phyloP scores from a whole-genome alignment of 2,888 invertebrate genomes.

The Cheilosia vernalis region DNA sequence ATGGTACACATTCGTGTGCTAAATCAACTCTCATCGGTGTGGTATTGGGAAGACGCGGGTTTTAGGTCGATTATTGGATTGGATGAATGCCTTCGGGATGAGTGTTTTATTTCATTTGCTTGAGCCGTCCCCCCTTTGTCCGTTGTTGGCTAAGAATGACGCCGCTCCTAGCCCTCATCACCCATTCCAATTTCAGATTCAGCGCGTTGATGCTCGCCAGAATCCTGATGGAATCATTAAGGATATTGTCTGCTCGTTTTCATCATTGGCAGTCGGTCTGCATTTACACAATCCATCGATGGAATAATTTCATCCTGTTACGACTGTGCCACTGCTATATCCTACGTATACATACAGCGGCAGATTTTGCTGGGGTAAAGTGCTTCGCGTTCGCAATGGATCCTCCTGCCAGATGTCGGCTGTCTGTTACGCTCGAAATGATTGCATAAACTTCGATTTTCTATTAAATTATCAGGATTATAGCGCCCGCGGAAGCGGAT shows the following conservation, averaged over 20 bases:
- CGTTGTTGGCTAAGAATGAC: slow-evolving; percentile 56
- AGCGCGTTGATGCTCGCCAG: slow-evolving; percentile 63
- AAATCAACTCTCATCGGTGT: slow-evolving; percentile 47
- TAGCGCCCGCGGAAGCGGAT: slow-evolving; percentile 70
- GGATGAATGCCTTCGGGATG: slow-evolving; percentile 64
- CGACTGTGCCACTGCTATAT: slow-evolving; percentile 5
- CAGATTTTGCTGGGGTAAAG: slow-evolving; percentile 16
- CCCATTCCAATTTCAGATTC: slow-evolving; percentile 46
- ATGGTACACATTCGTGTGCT: slow-evolving; percentile 59
- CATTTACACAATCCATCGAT: slow-evolving; percentile 72
- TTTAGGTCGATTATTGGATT: slow-evolving; percentile 69
- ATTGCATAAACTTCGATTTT: slow-evolving; percentile 75
- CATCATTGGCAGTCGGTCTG: slow-evolving; percentile 73
- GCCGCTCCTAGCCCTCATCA: slow-evolving; percentile 5
- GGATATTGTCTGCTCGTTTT: slow-evolving; percentile 73
- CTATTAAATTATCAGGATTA: slow-evolving; percentile 75
- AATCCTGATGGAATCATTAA: slow-evolving; percentile 72
- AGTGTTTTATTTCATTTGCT: slow-evolving; percentile 59
- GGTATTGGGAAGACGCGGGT: not conserved
- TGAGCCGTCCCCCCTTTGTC: slow-evolving; percentile 31
- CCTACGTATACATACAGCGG: slow-evolving; percentile 1
- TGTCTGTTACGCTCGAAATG: slow-evolving; percentile 74
- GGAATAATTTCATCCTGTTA: slow-evolving; percentile 55
- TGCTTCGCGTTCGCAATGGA: slow-evolving; percentile 11
- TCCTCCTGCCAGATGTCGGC: slow-evolving; percentile 70